Evolutionary conservation across 2,113 vertebrate genomes (phyloP).

Genomic region (Condylura cristata): DNA sequence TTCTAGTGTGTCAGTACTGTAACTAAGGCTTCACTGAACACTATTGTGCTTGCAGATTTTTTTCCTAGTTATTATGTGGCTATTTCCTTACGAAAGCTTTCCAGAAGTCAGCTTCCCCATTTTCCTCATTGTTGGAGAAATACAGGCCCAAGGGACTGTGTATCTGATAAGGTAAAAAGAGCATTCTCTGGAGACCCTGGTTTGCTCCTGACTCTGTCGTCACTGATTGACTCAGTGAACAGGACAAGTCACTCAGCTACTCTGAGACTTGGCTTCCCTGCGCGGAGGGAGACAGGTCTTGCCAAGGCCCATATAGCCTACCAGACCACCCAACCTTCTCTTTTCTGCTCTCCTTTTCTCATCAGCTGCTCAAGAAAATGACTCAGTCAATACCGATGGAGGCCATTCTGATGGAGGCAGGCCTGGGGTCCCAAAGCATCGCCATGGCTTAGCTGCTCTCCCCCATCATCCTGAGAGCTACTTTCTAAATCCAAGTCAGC

Average conservation of each 20-base stretch:
- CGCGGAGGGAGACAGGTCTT: neutral
- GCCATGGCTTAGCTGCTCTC: rapidly evolving
- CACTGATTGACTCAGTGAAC: neutral
- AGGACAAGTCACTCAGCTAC: neutral
- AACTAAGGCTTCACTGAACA: neutral
- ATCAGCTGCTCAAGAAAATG: neutral
- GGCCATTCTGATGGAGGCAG: neutral
- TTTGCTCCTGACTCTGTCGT: neutral
- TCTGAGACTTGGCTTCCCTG: neutral
- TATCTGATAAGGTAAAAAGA: neutral
- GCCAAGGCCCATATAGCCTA: neutral
- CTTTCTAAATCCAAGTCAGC: constrained; percentile 24
- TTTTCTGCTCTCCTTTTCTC: neutral
- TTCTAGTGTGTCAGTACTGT: neutral
- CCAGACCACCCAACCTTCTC: neutral
- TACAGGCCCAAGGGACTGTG: neutral
- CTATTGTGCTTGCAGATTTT: neutral
- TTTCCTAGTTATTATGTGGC: neutral
- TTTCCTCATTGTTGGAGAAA: neutral
- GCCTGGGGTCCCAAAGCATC: neutral
- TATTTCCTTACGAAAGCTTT: constrained; percentile 17
- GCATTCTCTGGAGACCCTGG: neutral
- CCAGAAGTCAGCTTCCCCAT: constrained; percentile 1
- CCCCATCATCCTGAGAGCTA: rapidly evolving
- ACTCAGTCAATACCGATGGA: neutral